phyloP scores from a whole-genome alignment of 2,888 invertebrate species.

The Monopis laevigella region DNA sequence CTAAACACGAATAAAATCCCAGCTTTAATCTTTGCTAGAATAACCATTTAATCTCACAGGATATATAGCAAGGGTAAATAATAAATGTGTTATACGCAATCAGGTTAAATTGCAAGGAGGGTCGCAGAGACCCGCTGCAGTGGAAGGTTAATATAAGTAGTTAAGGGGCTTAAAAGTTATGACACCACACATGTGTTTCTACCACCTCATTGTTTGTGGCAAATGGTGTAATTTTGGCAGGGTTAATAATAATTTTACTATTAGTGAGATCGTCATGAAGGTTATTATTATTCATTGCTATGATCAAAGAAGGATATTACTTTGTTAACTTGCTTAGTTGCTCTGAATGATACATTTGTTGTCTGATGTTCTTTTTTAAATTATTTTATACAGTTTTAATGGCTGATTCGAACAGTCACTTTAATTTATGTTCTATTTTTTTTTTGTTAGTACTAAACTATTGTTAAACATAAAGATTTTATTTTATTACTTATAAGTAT shows the following conservation, averaged over 20 bases:
- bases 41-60: conserved; percentile 59
- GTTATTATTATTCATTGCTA: not conserved
- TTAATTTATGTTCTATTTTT: no score
- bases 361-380: no score
- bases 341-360: no score
- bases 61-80: conserved; percentile 58
- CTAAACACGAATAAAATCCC: conserved; percentile 61
- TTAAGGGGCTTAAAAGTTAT: conserved; percentile 14
- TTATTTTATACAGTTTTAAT: no score
- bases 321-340: no score
- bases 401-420: no score
- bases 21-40: conserved; percentile 61
- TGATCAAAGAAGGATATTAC: no score
- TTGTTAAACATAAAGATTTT: no score
- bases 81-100: conserved; percentile 55
- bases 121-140: conserved; percentile 14
- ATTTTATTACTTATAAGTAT: no score
- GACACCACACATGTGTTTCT: conserved; percentile 10
- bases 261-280: not conserved
- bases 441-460: no score
- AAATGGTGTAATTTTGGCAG: conserved; percentile 2
- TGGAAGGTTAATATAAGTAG: conserved; percentile 14
- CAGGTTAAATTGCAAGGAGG: conserved; percentile 48
- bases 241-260: no score
- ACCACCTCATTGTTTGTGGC: conserved; percentile 7